Evolutionary conservation across 2,888 invertebrate genomes (phyloP).

Genomic region (Lamellibrachia satsuma): DNA sequence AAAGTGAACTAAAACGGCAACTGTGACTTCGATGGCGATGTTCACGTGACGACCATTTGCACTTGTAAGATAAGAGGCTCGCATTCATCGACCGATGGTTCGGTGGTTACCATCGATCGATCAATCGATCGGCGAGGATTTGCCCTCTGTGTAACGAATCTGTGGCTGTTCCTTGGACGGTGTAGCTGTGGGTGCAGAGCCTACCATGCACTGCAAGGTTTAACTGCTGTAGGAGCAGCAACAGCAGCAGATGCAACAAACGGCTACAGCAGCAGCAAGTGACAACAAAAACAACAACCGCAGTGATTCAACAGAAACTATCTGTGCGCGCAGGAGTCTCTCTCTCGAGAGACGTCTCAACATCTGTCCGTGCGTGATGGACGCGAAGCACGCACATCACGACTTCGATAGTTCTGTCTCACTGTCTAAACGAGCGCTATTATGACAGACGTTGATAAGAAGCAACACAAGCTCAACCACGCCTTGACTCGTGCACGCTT

Average conservation of each 20-base stretch:
- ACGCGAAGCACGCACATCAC: neutral
- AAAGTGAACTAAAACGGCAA: neutral
- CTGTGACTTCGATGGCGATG: neutral
- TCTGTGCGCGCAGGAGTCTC: neutral
- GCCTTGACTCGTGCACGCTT: neutral
- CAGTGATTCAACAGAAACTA: neutral
- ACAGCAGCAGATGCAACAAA: neutral
- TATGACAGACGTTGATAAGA: neutral
- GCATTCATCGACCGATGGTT: neutral
- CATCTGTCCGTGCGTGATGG: neutral
- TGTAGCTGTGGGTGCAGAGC: neutral
- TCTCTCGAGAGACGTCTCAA: neutral
- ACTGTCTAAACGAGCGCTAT: neutral
- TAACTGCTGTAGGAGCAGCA: neutral
- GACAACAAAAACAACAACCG: neutral
- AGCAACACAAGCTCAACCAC: neutral
- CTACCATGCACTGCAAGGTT: neutral
- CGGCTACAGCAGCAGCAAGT: too few species aligned
- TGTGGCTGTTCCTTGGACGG: neutral
- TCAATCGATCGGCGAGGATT: slow-evolving; percentile 17
- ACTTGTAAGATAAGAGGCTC: neutral
- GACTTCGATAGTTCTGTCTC: neutral
- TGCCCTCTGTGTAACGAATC: neutral
- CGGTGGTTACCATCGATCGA: slow-evolving; percentile 12
- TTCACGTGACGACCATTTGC: neutral